Evolutionary conservation across 2,797 vertebrate species (phyloP).

Genomic region (Cheirogaleus major): DNA sequence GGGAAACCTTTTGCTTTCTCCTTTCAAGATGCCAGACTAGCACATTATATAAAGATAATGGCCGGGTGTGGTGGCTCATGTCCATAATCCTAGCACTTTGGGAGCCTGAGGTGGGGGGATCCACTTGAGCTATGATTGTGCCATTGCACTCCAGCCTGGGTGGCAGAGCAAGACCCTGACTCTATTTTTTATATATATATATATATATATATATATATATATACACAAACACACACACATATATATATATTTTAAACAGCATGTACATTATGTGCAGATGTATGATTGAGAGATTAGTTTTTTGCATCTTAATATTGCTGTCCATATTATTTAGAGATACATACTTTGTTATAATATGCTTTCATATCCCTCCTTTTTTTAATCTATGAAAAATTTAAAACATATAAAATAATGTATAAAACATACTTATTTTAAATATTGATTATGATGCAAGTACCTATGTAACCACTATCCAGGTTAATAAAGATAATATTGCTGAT

Average conservation of each 20-base stretch:
- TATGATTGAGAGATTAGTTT: neutral
- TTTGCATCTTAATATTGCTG: neutral
- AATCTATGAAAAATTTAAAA: neutral
- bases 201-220: no score
- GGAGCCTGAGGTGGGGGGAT: neutral
- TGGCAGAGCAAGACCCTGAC: neutral
- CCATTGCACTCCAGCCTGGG: no score
- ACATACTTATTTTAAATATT: neutral
- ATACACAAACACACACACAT: no score
- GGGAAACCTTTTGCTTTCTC: conserved; percentile 45
- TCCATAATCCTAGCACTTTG: neutral
- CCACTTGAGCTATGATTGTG: no score
- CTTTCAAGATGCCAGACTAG: neutral
- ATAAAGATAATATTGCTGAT: neutral
- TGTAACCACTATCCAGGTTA: neutral
- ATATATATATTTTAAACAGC: neutral
- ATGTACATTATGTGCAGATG: neutral
- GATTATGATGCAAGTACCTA: neutral
- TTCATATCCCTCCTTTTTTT: neutral
- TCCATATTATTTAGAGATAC: neutral
- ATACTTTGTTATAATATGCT: neutral
- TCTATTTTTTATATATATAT: neutral
- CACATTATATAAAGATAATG: neutral
- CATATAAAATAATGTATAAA: neutral
- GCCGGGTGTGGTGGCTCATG: neutral